Evolutionary conservation across 92 coral and sea anemone species (phyloP).

Genomic region (Pocillopora meandrina): DNA sequence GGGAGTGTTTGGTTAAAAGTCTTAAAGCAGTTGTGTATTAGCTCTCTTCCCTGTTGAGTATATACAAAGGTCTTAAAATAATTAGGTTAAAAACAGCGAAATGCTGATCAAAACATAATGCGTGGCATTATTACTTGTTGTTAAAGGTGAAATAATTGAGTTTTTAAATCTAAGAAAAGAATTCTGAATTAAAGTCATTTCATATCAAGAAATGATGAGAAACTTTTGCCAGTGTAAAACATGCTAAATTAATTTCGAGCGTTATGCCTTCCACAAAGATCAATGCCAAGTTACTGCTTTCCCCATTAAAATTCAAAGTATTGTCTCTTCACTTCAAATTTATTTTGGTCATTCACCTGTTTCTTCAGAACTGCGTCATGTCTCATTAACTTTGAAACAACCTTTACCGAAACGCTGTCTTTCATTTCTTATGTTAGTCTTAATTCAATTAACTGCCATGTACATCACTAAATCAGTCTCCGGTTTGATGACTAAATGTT

Average conservation of each 20-base stretch:
- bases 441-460: constrained; percentile 23
- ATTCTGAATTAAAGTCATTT: neutral
- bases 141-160: constrained; percentile 1
- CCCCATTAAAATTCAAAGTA: no score
- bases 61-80: constrained; percentile 11
- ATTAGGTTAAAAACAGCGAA: constrained; percentile 4
- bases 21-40: neutral
- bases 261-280: neutral
- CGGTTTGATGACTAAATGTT: neutral
- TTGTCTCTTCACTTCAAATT: neutral
- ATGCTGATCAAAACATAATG: neutral
- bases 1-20: neutral
- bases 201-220: neutral
- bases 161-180: neutral
- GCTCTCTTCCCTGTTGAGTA: neutral
- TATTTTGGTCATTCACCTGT: constrained; percentile 9
- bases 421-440: constrained; percentile 11
- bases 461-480: neutral
- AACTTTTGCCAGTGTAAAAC: neutral
- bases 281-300: neutral
- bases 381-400: constrained; percentile 10
- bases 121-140: neutral
- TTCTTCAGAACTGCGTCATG: neutral
- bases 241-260: neutral
- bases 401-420: neutral